Evolutionary conservation across 1,140 invertebrate species (phyloP).

Genomic region (Ooceraea biroi): DNA sequence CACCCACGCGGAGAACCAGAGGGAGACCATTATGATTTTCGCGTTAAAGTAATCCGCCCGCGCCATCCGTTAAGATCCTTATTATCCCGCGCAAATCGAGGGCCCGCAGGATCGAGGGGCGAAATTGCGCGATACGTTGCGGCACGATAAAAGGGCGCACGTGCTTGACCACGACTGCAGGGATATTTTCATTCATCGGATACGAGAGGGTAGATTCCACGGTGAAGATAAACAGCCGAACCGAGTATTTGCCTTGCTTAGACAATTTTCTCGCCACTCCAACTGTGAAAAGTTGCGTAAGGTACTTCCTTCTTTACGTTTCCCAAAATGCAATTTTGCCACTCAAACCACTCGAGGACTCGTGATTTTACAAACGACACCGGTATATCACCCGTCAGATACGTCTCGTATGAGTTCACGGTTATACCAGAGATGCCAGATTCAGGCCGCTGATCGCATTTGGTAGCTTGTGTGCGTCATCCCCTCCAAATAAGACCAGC

Average conservation of each 20-base stretch:
- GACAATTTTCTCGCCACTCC: slow-evolving; percentile 67
- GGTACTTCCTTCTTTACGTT: background rate
- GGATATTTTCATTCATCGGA: slow-evolving; percentile 60
- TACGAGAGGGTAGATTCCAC: slow-evolving; percentile 53
- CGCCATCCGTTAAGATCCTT: slow-evolving; percentile 39
- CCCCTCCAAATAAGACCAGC: too few relatives aligned
- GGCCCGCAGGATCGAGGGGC: slow-evolving; percentile 7
- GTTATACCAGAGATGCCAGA: too few relatives aligned
- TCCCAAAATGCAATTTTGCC: slow-evolving; percentile 46
- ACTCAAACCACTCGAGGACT: slow-evolving; percentile 21
- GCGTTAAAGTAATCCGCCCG: slow-evolving; percentile 43
- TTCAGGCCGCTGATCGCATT: too few relatives aligned
- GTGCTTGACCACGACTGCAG: background rate
- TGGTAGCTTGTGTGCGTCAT: too few relatives aligned
- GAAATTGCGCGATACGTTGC: slow-evolving; percentile 16
- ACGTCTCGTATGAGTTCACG: background rate
- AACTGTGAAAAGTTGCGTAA: slow-evolving; percentile 38
- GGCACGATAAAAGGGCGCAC: background rate
- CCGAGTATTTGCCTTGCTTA: slow-evolving; percentile 55
- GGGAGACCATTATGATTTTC: slow-evolving; percentile 37
- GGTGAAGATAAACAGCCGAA: slow-evolving; percentile 62
- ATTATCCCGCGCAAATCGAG: slow-evolving; percentile 32
- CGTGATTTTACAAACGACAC: slow-evolving; percentile 18
- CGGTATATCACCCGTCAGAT: slow-evolving; percentile 6
- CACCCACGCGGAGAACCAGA: slow-evolving; percentile 5